Conservation (phyloP, 2,113 vertebrate species). For the Actenoides lindsayi region DNA sequence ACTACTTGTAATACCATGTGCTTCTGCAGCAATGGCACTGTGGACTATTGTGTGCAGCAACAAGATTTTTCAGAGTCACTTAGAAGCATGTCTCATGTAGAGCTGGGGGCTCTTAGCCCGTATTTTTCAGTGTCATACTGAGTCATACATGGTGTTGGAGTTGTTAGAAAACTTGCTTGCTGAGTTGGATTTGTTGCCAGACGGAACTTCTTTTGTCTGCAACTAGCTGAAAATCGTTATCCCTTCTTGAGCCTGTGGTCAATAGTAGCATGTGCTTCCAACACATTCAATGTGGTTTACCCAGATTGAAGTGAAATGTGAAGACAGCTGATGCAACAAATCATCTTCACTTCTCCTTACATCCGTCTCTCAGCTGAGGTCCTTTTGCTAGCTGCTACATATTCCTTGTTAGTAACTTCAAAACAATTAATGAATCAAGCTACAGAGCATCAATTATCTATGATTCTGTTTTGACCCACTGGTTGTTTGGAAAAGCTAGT, state of each 20-base stretch:
- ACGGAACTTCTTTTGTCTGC: not conserved
- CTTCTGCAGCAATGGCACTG: not conserved
- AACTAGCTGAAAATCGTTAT: not conserved
- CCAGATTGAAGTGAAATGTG: not conserved
- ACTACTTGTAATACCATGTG: not conserved
- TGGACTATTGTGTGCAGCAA: not conserved
- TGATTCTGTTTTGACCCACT: not conserved
- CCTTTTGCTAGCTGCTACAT: not conserved
- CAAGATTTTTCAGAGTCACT: not conserved
- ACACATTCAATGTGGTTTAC: not conserved
- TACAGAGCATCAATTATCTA: not conserved
- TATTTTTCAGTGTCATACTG: not conserved
- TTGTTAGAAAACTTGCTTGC: not conserved
- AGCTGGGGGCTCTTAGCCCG: not conserved
- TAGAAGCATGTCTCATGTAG: fast-evolving
- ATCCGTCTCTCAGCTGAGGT: not conserved
- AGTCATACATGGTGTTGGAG: not conserved
- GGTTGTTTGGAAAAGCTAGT: not conserved
- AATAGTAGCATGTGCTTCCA: not conserved
- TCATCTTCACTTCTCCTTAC: not conserved
- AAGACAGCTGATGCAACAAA: not conserved
- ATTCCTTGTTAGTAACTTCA: not conserved
- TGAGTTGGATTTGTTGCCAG: not conserved
- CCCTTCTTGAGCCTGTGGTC: not conserved
- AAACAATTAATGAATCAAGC: not conserved